These are phyloP conservation scores for Priocnemis perturbator DNA, from an alignment of 2,888 invertebrate species.

Conservation along the genomic window DNA sequence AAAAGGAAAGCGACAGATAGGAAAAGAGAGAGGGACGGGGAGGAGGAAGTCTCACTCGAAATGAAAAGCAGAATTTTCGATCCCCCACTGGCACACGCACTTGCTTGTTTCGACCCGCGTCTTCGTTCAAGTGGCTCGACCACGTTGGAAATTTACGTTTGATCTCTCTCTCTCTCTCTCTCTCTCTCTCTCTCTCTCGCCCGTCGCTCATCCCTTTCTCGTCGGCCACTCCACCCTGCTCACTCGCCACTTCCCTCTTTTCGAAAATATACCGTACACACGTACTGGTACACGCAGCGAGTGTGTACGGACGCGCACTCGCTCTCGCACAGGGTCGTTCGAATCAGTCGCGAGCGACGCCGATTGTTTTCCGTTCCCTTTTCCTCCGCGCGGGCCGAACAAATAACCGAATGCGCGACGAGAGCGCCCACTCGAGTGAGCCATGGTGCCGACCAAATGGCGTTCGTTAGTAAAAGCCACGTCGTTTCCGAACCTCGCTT, in stretches of 20 bases:
- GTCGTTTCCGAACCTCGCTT: constrained; percentile 43
- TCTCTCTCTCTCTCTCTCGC: too few relatives aligned
- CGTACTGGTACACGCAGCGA: neutral
- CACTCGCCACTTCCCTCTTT: constrained; percentile 6
- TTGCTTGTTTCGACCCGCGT: too few relatives aligned
- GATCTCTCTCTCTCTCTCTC: neutral
- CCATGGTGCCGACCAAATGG: constrained; percentile 44
- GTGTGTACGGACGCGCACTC: too few relatives aligned
- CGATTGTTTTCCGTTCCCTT: constrained; percentile 51
- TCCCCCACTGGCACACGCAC: too few relatives aligned
- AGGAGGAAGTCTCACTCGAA: neutral
- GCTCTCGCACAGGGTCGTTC: constrained; percentile 22
- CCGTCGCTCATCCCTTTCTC: neutral
- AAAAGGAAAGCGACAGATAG: neutral
- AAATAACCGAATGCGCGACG: constrained; percentile 51
- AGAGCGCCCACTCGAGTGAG: constrained; percentile 38
- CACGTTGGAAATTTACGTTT: constrained; percentile 25
- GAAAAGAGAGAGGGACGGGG: too few relatives aligned
- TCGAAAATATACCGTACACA: constrained; percentile 5
- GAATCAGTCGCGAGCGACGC: constrained; percentile 32
- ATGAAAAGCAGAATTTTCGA: too few relatives aligned
- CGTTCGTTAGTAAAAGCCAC: constrained; percentile 59
- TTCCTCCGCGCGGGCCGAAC: constrained; percentile 44
- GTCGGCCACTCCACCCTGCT: constrained; percentile 2
- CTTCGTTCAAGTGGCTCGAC: too few relatives aligned